Percentiles rank a stretch among this genome's conserved stretches.
Evolutionary conservation across 2,113 vertebrate species (phyloP).

Genomic region (Neolamprologus cancellatus): DNA sequence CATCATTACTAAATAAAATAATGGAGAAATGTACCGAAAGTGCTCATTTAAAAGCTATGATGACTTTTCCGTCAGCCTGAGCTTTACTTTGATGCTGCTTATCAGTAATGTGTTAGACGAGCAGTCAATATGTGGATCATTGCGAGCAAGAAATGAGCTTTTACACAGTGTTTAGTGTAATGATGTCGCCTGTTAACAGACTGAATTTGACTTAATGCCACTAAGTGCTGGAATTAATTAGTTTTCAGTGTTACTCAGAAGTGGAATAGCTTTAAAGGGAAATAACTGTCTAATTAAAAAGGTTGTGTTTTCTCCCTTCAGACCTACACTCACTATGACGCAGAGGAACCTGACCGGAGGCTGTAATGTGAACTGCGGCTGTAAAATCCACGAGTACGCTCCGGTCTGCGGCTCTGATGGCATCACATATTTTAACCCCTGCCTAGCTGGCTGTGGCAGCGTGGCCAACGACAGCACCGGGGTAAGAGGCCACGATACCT

Average conservation of each 20-base stretch:
- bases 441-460: slow-evolving; percentile 88
- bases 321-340: slow-evolving; percentile 92
- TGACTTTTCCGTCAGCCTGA: not conserved
- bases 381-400: slow-evolving; percentile 92
- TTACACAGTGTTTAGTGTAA: not conserved
- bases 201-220: not conserved
- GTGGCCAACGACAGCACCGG: slow-evolving; percentile 87
- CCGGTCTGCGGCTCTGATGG: slow-evolving; percentile 98
- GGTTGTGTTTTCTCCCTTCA: slow-evolving; percentile 28
- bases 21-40: not conserved
- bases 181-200: not conserved
- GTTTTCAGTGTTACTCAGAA: not conserved
- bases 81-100: not conserved
- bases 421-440: slow-evolving; percentile 98
- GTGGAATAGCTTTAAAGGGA: not conserved
- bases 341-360: slow-evolving; percentile 95
- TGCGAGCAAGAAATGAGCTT: not conserved
- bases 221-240: not conserved
- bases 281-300: not conserved
- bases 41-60: not conserved
- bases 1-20: not conserved
- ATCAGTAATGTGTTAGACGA: not conserved
- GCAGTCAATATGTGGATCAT: not conserved
- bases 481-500: slow-evolving; percentile 59
- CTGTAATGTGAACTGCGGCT: slow-evolving; percentile 97